Evolutionary conservation across 2,888 invertebrate species (phyloP), one percentile per base, ranked within the genome.

Genomic region (Noctuana brunneofusca): DNA sequence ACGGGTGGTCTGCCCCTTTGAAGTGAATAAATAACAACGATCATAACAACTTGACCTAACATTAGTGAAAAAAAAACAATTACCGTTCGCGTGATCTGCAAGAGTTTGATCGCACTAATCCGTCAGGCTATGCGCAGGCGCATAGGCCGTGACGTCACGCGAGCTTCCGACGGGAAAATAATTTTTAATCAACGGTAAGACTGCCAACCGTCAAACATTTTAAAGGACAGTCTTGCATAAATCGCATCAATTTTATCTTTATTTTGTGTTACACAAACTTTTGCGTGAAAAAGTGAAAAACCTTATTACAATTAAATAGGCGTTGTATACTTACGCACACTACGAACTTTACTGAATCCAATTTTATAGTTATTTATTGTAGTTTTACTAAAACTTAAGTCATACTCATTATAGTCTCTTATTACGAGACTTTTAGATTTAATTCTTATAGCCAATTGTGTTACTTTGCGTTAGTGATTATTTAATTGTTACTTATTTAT

Each of bases 131-230:
- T 70, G 77, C 73, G 73, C 75, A 71, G 65, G 76, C 76, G 79
- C 80, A 79, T 58, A 53, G 65, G 72, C 75, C 82, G 80, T 79
- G 81, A 80, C 80, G 76, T 79, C 82, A 82, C 82, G 82, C 82
- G 75, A 81, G 71, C 77, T 74, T 75, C 78, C 75, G 78, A 70
- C 77, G 71, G 71, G 71, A 71, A 75, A 69, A 74, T 69, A 70
- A 72, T 73, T 74, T 74, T 76, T 71, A 70, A 69, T 68, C 69
- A 60, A 60, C 69, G 67, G 66, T 53, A 63, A 58, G 63, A 41
- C 63, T 63, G 63, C 63, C 63, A 63, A 57, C 56, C 56, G 52
- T 63, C 56, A 49, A 63, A 63, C 43, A 50, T 63, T 57, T 57
- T 57, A 52, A 50, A 22, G 57, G 63, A 63, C 63, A 52, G 63